Evolutionary conservation across 2,797 vertebrate genomes (phyloP).

Genomic region (Potorous gilbertii): DNA sequence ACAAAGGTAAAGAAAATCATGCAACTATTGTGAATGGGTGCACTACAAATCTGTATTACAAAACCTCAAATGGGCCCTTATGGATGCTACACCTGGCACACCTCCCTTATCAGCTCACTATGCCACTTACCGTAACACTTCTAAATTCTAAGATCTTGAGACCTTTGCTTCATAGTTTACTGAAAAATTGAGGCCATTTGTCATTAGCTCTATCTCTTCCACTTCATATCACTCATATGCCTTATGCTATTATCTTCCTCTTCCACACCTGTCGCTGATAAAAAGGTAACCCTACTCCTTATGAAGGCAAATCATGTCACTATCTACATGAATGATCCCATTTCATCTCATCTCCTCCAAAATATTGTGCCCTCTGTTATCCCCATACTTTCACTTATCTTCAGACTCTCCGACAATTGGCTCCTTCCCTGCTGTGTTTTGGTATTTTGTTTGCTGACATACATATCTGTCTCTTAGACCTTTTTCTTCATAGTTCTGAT

Average conservation of each 20-base stretch:
- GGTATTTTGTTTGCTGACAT: too few relatives aligned
- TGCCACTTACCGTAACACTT: background rate
- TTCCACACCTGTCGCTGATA: background rate
- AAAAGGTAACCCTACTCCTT: background rate
- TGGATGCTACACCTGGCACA: background rate
- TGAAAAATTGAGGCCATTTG: background rate
- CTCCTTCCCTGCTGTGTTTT: background rate
- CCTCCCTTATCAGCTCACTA: background rate
- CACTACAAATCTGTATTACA: background rate
- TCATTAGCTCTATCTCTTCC: too few relatives aligned
- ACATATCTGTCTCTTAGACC: too few relatives aligned
- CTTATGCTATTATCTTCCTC: background rate
- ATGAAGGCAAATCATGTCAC: background rate
- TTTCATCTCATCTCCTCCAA: background rate
- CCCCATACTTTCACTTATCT: background rate
- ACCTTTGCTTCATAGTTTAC: background rate
- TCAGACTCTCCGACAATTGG: background rate
- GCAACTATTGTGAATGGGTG: background rate
- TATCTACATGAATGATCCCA: background rate
- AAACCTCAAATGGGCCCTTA: background rate
- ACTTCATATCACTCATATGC: background rate
- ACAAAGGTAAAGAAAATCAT: background rate
- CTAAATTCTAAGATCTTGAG: background rate
- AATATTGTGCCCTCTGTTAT: background rate
- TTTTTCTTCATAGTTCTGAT: too few relatives aligned